phyloP scores from a whole-genome alignment of 2,888 invertebrate species.

The Eledona agricola region DNA sequence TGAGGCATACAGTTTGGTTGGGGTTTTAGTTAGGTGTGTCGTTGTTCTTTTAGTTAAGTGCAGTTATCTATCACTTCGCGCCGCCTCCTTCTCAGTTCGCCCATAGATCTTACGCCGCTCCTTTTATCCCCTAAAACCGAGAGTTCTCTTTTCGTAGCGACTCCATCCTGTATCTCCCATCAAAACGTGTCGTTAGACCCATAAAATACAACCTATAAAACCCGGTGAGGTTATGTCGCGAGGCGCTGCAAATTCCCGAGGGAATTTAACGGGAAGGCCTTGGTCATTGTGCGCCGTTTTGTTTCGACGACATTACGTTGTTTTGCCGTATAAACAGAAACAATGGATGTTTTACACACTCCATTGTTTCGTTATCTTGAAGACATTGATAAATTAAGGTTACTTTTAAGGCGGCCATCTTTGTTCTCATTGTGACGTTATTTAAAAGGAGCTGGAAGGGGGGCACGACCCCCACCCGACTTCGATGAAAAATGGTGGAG shows the following conservation, averaged over 20 bases:
- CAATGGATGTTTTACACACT: slow-evolving; percentile 64
- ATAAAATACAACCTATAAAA: slow-evolving; percentile 52
- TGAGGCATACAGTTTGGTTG: slow-evolving; percentile 31
- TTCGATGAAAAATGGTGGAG: too few species aligned
- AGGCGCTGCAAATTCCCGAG: slow-evolving; percentile 51
- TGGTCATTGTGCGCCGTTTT: slow-evolving; percentile 61
- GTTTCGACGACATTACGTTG: slow-evolving; percentile 60
- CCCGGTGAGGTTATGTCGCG: slow-evolving; percentile 48
- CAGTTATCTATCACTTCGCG: slow-evolving; percentile 57
- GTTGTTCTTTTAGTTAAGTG: slow-evolving; percentile 55
- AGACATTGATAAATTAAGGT: slow-evolving; percentile 65
- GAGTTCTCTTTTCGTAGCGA: slow-evolving; percentile 25
- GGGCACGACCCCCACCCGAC: too few species aligned
- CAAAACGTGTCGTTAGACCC: slow-evolving; percentile 45
- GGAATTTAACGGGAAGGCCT: slow-evolving; percentile 59
- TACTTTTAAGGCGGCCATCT: slow-evolving; percentile 63
- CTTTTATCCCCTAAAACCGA: slow-evolving; percentile 38
- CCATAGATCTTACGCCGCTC: slow-evolving; percentile 45
- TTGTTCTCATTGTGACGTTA: slow-evolving; percentile 55
- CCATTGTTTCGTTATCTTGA: slow-evolving; percentile 65
- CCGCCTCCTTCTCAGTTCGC: slow-evolving; percentile 51
- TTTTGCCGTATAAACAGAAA: slow-evolving; percentile 62
- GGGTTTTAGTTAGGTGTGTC: slow-evolving; percentile 45
- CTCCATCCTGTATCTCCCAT: slow-evolving; percentile 33
- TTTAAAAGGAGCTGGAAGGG: too few species aligned